These are phyloP conservation scores for Odontomyia ornata DNA, from an alignment of 2,888 invertebrate species.

Conservation along the genomic window DNA sequence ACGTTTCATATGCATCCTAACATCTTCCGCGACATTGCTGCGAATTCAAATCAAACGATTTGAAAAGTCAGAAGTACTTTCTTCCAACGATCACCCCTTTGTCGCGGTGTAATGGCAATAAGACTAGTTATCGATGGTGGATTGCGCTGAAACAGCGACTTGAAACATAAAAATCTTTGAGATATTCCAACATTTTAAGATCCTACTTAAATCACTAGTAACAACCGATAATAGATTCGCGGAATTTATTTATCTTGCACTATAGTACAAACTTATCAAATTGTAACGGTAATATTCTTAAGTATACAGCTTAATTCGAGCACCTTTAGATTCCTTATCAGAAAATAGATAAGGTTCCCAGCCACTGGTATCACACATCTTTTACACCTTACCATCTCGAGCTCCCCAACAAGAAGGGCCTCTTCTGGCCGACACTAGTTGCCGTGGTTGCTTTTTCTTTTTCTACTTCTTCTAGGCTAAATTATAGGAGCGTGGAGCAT, in stretches of 20 bases:
- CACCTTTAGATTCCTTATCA: no score
- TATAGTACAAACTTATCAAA: no score
- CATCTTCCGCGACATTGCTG: slow-evolving; percentile 39
- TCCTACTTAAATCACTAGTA: no score
- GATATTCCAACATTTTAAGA: no score
- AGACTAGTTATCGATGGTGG: neutral
- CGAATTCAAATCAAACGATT: slow-evolving; percentile 18
- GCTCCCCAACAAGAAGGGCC: neutral
- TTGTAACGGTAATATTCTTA: no score
- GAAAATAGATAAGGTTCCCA: neutral
- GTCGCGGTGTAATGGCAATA: neutral
- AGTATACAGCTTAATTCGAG: no score
- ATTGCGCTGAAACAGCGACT: neutral
- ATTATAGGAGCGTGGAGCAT: slow-evolving; percentile 41
- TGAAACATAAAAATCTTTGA: neutral
- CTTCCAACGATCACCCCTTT: neutral
- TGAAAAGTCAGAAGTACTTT: slow-evolving; percentile 20
- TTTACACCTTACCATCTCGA: neutral
- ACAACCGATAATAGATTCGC: no score
- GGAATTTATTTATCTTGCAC: no score
- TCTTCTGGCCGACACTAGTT: neutral
- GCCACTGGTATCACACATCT: neutral
- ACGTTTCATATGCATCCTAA: slow-evolving; percentile 24
- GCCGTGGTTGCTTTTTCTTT: neutral
- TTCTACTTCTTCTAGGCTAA: slow-evolving; percentile 21